Evolutionary conservation across 2,888 invertebrate genomes (phyloP).

Genomic region (Deilephila porcellus): DNA sequence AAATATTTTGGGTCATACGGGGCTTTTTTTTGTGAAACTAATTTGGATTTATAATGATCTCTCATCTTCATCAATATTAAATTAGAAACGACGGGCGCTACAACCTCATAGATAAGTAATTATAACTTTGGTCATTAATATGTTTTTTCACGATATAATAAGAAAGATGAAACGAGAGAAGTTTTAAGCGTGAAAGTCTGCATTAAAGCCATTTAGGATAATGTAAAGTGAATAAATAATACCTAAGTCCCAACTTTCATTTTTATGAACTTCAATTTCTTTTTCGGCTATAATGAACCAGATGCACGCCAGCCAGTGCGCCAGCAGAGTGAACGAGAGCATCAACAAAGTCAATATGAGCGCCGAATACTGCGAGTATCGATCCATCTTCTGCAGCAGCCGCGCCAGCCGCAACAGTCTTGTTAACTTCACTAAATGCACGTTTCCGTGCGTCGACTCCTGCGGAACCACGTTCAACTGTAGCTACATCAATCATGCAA

Average conservation of each 20-base stretch:
- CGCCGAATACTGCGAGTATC: conserved; percentile 98
- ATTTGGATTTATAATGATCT: conserved; percentile 13
- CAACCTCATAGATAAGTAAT: conserved; percentile 10
- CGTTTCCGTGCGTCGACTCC: conserved; percentile 90
- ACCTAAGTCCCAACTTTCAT: conserved; percentile 93
- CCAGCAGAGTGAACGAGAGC: conserved; percentile 96
- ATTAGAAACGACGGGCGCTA: background rate
- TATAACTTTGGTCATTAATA: conserved; percentile 20
- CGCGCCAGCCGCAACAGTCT: conserved; percentile 94
- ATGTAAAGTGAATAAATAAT: conserved; percentile 35
- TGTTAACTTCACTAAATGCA: conserved; percentile 96
- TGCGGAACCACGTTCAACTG: conserved; percentile 53
- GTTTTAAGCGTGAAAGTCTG: conserved; percentile 2
- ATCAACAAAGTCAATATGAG: conserved; percentile 96
- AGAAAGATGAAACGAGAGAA: background rate
- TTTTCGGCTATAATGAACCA: conserved; percentile 98
- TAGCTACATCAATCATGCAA: conserved; percentile 12
- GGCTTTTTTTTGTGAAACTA: background rate
- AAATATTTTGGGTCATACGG: background rate
- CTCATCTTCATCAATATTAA: background rate
- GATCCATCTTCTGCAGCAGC: conserved; percentile 97
- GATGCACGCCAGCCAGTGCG: conserved; percentile 98
- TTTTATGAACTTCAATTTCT: conserved; percentile 90
- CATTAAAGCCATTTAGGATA: background rate
- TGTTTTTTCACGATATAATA: conserved; percentile 10